Percentiles rank a stretch among this genome's conserved stretches.
phyloP scores from a whole-genome alignment of 2,888 invertebrate genomes.

The Ornithoptera alexandrae region DNA sequence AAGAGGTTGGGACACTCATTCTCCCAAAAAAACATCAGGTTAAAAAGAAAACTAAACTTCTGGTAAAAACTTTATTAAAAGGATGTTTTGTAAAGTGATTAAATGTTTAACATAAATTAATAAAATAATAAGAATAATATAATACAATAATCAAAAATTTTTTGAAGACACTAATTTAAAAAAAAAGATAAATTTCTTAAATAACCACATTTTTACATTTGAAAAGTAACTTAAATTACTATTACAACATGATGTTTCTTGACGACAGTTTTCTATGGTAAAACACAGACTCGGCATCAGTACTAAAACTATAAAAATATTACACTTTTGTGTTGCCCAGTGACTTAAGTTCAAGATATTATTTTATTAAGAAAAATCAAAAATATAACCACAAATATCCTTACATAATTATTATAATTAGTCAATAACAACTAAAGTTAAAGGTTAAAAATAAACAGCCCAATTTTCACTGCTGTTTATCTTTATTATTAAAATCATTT shows the following conservation, averaged over 20 bases:
- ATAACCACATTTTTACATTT: neutral
- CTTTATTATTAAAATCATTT: conserved; percentile 66
- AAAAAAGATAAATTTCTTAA: neutral
- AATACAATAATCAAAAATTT: too few species aligned
- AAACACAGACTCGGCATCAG: neutral
- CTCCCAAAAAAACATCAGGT: neutral
- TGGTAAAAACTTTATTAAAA: conserved; percentile 4
- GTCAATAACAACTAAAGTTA: neutral
- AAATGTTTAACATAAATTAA: conserved; percentile 1
- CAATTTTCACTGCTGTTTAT: conserved; percentile 49
- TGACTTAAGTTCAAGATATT: neutral
- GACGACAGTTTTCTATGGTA: neutral
- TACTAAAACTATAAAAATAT: conserved; percentile 1
- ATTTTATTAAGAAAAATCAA: neutral
- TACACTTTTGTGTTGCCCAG: neutral
- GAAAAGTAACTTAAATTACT: neutral
- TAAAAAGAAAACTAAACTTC: neutral
- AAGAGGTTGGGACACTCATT: too few species aligned
- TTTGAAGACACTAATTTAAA: neutral
- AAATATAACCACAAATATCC: conserved; percentile 33
- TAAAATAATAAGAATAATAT: neutral
- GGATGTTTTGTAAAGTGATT: neutral
- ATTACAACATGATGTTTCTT: neutral
- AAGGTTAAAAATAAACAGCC: conserved; percentile 1
- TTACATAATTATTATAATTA: neutral